Conservation (phyloP, 2,113 vertebrate species). For the Excalfactoria chinensis region DNA sequence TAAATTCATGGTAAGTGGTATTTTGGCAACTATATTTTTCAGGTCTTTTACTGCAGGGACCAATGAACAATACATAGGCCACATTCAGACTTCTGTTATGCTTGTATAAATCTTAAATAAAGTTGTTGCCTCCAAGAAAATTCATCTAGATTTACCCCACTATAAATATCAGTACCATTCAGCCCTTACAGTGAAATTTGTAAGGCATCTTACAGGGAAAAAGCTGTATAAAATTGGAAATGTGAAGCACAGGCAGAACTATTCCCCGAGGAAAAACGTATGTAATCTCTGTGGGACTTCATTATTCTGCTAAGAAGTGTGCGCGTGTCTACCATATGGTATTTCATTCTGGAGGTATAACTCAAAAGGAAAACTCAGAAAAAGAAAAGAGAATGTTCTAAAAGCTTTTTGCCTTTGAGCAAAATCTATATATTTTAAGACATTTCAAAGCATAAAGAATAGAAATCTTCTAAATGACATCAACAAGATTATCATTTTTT, state of each 20-base stretch:
- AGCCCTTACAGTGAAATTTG: neutral
- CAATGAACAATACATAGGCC: neutral
- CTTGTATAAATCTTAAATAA: neutral
- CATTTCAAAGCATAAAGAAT: neutral
- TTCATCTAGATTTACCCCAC: neutral
- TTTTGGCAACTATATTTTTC: neutral
- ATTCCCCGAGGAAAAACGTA: slow-evolving; percentile 30
- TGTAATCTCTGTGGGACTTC: slow-evolving; percentile 63
- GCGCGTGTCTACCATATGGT: slow-evolving; percentile 66
- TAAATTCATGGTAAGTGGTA: neutral
- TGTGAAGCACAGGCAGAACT: slow-evolving; percentile 38
- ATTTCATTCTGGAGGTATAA: slow-evolving; percentile 71
- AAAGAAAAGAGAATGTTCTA: neutral
- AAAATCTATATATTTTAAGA: slow-evolving; percentile 33
- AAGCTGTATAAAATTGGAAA: slow-evolving; percentile 42
- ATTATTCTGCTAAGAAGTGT: slow-evolving; percentile 61
- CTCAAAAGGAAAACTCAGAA: slow-evolving; percentile 49
- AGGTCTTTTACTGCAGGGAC: neutral
- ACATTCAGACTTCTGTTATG: neutral
- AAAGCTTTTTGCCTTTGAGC: slow-evolving; percentile 9
- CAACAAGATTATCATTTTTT: neutral
- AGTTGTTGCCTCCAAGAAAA: neutral
- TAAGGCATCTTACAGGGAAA: slow-evolving; percentile 19
- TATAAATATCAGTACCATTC: neutral
- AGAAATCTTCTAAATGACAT: neutral